Percentiles rank a stretch among this genome's conserved stretches.
Conservation (phyloP, 2,113 vertebrate genomes). For the Ramphastos sulfuratus region DNA sequence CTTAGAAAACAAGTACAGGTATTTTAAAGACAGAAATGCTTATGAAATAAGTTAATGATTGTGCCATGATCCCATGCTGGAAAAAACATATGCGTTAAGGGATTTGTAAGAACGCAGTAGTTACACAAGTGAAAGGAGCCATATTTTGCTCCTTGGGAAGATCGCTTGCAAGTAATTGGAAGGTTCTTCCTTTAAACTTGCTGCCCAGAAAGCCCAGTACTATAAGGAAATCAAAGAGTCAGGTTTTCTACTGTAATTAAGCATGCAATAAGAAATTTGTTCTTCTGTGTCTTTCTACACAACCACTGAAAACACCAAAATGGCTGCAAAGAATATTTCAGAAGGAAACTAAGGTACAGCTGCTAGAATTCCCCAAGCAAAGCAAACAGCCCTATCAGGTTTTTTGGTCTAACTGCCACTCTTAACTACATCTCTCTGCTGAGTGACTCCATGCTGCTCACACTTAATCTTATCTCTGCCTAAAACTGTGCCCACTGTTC, state of each 20-base stretch:
- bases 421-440: background rate
- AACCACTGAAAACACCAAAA: background rate
- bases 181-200: background rate
- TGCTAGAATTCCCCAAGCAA: background rate
- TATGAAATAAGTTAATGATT: background rate
- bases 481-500: background rate
- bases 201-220: background rate
- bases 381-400: background rate
- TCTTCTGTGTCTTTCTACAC: background rate
- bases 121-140: background rate
- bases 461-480: background rate
- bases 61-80: background rate
- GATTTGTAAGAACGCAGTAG: background rate
- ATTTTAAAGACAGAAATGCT: background rate
- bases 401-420: background rate
- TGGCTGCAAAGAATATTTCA: background rate
- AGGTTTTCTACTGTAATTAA: background rate
- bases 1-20: background rate
- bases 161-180: background rate
- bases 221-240: background rate
- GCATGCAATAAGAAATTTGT: accelerated
- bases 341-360: background rate
- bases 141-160: background rate
- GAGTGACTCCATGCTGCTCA: accelerated
- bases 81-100: background rate